Evolutionary conservation across 2,888 invertebrate genomes (phyloP), one percentile per base, ranked within the genome.

Genomic region (Catocala nupta): DNA sequence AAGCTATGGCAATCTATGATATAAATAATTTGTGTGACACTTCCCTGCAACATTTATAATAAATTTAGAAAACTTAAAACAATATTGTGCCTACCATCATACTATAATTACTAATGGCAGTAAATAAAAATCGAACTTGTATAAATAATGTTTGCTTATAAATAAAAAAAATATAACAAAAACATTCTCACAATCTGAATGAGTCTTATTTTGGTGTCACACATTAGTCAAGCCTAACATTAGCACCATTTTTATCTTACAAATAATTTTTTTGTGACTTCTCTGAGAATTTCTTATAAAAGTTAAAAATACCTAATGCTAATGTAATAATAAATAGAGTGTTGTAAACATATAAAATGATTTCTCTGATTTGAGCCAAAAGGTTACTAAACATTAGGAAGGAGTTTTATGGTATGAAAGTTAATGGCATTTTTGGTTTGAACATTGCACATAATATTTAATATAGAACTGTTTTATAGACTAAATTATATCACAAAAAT

Each of bases 121-220:
- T 93, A 89, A 90, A 88, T 87, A 89, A 88, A 88, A 89, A 87
- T 84, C 87, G 88, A 90, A 86, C 86, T 89, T 89, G 85, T 90
- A 91, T 93, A 93, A 92, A 92, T 92, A 92, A 85, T 89, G 87
- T 88, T 89, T 90, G 88, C 92, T 92, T 94, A 92, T 78, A 92
- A 93, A 91, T 91, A 91, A 92, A 92, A 92, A 84, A 91, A 91
- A 89, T 88, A 92, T 90, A 90, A 91, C 91, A 90, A 88, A 89
- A 92, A 90, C 92, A 92, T 91, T 90, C 91, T 91, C 90, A 91
- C 90, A 89, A 82, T 84, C 84, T 84, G 87, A 90, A 92, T 90
- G 93, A 93, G 92, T 92, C 92, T 94, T 90, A 89, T 84, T 88
- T 92, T 92, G 94, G 93, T 93, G 93, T 93, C 91, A 93, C 90